Percentiles rank a stretch among this genome's conserved stretches.
phyloP scores from a whole-genome alignment of 2,888 invertebrate species.

The Pachydiplax longipennis region DNA sequence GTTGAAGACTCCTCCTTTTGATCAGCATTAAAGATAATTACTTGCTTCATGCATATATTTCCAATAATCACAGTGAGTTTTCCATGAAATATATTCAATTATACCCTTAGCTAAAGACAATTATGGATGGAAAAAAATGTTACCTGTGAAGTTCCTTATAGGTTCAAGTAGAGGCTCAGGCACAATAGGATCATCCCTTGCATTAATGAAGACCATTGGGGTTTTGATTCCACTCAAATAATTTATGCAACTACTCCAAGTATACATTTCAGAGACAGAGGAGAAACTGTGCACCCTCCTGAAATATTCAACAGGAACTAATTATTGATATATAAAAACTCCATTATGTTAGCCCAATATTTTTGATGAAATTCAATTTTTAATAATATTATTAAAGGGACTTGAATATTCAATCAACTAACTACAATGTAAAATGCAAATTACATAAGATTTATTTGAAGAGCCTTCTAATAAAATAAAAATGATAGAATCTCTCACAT shows the following conservation, averaged over 20 bases:
- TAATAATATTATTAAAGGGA: no score
- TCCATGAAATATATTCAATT: no score
- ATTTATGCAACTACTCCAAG: conserved; percentile 83
- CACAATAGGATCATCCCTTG: conserved; percentile 90
- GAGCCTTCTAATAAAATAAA: not conserved
- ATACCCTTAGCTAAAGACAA: no score
- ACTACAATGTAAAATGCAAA: no score
- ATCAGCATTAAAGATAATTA: no score
- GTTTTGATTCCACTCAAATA: conserved; percentile 79
- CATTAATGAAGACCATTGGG: conserved; percentile 91
- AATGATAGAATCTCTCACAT: not conserved
- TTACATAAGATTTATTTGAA: no score
- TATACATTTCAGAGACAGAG: conserved; percentile 80
- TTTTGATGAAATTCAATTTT: not conserved
- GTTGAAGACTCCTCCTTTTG: no score
- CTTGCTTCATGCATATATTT: no score
- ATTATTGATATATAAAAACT: not conserved
- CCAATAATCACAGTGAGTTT: no score
- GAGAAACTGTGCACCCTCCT: conserved; percentile 80
- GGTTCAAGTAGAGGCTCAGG: conserved; percentile 78
- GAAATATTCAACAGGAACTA: conserved; percentile 53
- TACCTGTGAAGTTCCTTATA: conserved; percentile 78
- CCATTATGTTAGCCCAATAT: conserved; percentile 41
- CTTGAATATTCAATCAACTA: no score
- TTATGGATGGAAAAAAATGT: conserved; percentile 61